A percentile compares a stretch with the other conserved stretches of the same genome.
Conservation (phyloP, 2,888 invertebrate genomes). For the Hermaeophaga mercurialis region DNA sequence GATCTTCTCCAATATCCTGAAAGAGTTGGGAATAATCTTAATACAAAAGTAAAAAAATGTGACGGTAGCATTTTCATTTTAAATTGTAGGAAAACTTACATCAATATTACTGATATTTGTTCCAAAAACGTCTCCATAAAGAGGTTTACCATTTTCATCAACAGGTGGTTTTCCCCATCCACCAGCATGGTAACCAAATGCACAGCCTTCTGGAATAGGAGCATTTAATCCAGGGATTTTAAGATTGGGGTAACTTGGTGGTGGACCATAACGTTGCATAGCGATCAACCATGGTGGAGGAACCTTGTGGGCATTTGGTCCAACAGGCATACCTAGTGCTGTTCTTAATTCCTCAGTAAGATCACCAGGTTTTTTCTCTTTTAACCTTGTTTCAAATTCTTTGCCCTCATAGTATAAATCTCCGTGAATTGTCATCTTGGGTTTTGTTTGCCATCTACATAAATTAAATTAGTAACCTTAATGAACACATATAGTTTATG, state of each 20-base stretch:
- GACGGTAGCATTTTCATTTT: too few relatives aligned
- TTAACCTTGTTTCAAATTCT: conserved; percentile 95
- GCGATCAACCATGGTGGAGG: conserved; percentile 97
- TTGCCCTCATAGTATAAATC: conserved; percentile 99
- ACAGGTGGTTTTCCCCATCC: conserved; percentile 99
- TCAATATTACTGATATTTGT: conserved; percentile 75
- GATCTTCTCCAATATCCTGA: conserved; percentile 73
- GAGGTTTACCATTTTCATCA: conserved; percentile 95
- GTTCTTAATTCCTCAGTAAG: conserved; percentile 94
- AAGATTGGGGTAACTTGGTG: conserved; percentile 97
- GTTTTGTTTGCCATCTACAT: conserved; percentile 95
- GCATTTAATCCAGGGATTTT: conserved; percentile 98
- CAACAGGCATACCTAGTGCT: conserved; percentile 98
- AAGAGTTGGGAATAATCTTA: conserved; percentile 14
- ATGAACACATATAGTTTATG: too few relatives aligned
- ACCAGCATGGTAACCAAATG: conserved; percentile 98
- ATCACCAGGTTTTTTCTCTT: conserved; percentile 98
- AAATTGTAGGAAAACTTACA: conserved; percentile 59
- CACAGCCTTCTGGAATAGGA: conserved; percentile 96
- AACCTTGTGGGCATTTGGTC: conserved; percentile 83
- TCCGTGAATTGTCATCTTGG: conserved; percentile 98
- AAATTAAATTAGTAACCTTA: not conserved
- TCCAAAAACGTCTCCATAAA: conserved; percentile 99
- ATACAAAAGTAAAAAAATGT: too few relatives aligned
- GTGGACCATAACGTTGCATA: conserved; percentile 98